Evolutionary conservation across 2,888 invertebrate genomes (phyloP).

Genomic region (Tiliacea aurago): DNA sequence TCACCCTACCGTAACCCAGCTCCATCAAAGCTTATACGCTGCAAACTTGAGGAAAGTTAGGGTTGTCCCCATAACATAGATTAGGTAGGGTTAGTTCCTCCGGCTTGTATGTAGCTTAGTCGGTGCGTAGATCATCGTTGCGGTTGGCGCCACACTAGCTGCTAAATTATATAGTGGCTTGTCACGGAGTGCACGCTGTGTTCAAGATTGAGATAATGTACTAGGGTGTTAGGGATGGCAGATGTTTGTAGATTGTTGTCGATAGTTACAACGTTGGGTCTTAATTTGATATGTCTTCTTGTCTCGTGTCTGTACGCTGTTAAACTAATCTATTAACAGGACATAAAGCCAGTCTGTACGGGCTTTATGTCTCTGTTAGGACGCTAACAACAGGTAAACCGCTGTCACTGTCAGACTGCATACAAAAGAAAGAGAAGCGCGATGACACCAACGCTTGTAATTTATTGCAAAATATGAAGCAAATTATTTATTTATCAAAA

Average conservation of each 20-base stretch:
- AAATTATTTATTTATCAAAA: too few species aligned
- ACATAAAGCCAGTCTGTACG: too few species aligned
- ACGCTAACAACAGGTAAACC: too few species aligned
- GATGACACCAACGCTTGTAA: too few species aligned
- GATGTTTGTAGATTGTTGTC: conserved; percentile 29
- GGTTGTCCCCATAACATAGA: conserved; percentile 49
- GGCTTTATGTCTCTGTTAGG: too few species aligned
- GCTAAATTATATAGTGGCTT: conserved; percentile 57
- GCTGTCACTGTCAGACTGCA: too few species aligned
- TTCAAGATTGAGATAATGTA: conserved; percentile 38
- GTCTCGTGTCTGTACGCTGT: background rate
- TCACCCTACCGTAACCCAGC: conserved; percentile 28
- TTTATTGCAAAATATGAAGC: too few species aligned
- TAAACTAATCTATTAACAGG: too few species aligned
- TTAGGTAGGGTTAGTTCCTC: conserved; percentile 39
- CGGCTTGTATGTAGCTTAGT: conserved; percentile 39
- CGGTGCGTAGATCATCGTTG: conserved; percentile 59
- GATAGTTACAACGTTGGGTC: conserved; percentile 11
- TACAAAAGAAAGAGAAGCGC: too few species aligned
- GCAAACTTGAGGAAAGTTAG: conserved; percentile 47
- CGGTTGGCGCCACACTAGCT: conserved; percentile 47
- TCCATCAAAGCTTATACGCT: conserved; percentile 36
- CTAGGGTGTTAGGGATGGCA: conserved; percentile 21
- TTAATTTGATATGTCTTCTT: conserved; percentile 11
- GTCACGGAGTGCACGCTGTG: conserved; percentile 35